Base-by-base conservation (phyloP, 2,888 invertebrate genomes). In the Drosophila histrio region DNA sequence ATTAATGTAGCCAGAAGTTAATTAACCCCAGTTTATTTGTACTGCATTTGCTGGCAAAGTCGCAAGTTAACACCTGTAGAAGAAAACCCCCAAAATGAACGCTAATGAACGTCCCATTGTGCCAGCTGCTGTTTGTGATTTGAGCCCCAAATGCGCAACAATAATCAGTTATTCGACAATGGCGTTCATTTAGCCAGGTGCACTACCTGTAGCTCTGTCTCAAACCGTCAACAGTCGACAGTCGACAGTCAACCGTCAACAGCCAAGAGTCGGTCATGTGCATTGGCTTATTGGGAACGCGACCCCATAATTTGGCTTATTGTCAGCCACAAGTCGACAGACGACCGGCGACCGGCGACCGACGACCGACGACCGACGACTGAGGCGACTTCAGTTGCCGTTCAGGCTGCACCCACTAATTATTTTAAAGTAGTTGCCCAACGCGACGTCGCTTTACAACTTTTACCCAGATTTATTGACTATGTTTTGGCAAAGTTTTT, bases 1-100 rank as follows among this genome's bases (percentile, higher is more conserved):
- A 90, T 90, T 87, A 89, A 89, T 90, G 88, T 85, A 85, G 89
- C 90, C 84, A 87, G 87, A 72, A 87, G 89, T 87, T 90, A 90
- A 90, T 90, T 90, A 90, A 87, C 84, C 83, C 68, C 81, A 83
- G 84, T 90, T 89, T 90, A 90, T 90, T 89, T 81, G 72, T 69
- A 53, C 67, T 74, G 74, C 62, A 56, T 57, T 64, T 67, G 71
- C 24, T 5, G 43, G 44, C 44, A 32, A 56, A 24, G 17, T 30
- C 11, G 36, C 15, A 28, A 28, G 11, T 58, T 72, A 61, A 62
- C 72, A 72, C 72, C 63, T 57, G 19, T 46, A 21, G 24, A 38
- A 36, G 32, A 13, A 52, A 39, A 15, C 26, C 34, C 8, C 38
- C 54, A 34, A 67, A 75, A 78, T 44, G 79, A 4, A 8, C 78